phyloP scores from a whole-genome alignment of 2,113 vertebrate genomes.

The crab-eating macaque (Macaca fascicularis) region T2T-MFA8v1.1 NC_088391.1:30513501-30514000 shows the following conservation, averaged over 20 bases:
- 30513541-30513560: not conserved
- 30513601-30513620: not conserved
- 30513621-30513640: not conserved
- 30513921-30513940: not conserved
- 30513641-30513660: not conserved
- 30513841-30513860: not conserved
- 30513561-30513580: not conserved
- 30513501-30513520: not conserved
- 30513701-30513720: not conserved
- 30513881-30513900: not conserved
- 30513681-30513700: not conserved
- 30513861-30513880: not conserved
- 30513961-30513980: slow-evolving; percentile 4
- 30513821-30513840: not conserved
- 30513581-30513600: not conserved
- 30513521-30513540: not conserved
- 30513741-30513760: not conserved
- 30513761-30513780: not conserved
- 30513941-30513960: not conserved
- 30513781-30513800: not conserved
- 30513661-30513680: not conserved
- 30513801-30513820: not conserved
- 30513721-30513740: not conserved
- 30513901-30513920: not conserved
- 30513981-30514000: not conserved